Base-by-base conservation (phyloP, 2,113 vertebrate genomes). In the Bos javanicus region DNA sequence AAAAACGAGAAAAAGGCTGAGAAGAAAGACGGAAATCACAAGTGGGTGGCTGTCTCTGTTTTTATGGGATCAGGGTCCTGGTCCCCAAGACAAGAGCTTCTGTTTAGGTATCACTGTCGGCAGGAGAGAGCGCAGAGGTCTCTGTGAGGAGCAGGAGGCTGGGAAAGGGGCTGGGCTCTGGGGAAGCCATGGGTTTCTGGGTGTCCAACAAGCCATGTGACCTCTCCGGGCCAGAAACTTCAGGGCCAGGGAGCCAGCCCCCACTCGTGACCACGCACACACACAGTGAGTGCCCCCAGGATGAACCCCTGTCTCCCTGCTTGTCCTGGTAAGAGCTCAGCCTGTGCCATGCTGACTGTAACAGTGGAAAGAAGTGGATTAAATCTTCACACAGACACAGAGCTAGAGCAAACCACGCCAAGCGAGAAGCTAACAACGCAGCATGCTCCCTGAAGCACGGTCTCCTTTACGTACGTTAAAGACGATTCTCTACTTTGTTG, bases 111-210 rank as follows among this genome's bases (percentile, higher is more conserved):
- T 25, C 56, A 10, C 43, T 21, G 23, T 14, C 2, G 43, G 57
- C 3, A 11, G 30, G 19, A 74, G 48, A 39, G 16, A 16, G 7
- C 8, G 0, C 39, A 1, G 25, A 76, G n/a, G 23, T 25, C n/a
- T 12, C 78, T 71, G 15, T 4, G 2, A 17, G 6, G 14, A 67
- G 26, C 6, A 3, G 25, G 28, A 36, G 6, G 8, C 3, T 54
- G n/a, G n/a, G 13, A 8, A 50, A 43, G 3, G 59, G 19, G 25
- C 50, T 71, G 78, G 23, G 59, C 33, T 78, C 43, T 21, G 52
- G 4, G 10, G 57, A 28, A 64, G 74, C 21, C 1, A 0, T 0
- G 9, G 1, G 21, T 7, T 26, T n/a, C 39, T 39, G 30, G 12
- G 12, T 7, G 6, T 60, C 9, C 17, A 54, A 60, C 12, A 23